These are phyloP conservation scores for Pteronura brasiliensis DNA, from an alignment of 2,113 vertebrate genomes.

Conservation along the genomic window DNA sequence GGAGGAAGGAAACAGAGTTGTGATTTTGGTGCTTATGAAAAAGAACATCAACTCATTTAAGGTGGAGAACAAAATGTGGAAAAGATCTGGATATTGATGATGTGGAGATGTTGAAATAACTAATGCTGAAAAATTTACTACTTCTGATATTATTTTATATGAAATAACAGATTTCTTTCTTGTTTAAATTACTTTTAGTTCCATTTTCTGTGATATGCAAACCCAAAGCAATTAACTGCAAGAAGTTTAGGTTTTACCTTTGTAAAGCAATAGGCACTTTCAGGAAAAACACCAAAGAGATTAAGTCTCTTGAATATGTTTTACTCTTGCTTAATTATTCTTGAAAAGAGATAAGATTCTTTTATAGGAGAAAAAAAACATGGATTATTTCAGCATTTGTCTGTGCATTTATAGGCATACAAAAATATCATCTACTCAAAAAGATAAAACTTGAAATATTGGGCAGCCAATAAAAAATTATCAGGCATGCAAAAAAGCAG, in stretches of 20 bases:
- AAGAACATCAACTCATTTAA: background rate
- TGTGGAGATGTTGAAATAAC: background rate
- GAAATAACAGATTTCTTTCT: background rate
- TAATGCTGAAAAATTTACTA: background rate
- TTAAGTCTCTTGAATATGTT: conserved; percentile 62
- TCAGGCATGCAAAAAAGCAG: background rate
- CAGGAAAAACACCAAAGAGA: conserved; percentile 45
- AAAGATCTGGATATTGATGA: background rate
- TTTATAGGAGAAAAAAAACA: conserved; percentile 33
- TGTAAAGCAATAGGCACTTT: background rate
- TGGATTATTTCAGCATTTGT: background rate
- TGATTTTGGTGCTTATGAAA: background rate
- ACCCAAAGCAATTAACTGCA: conserved; percentile 49
- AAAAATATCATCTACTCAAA: background rate
- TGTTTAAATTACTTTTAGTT: background rate
- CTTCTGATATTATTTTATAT: background rate
- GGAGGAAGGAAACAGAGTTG: background rate
- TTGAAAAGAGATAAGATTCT: background rate
- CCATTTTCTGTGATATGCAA: background rate
- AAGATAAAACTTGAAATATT: background rate
- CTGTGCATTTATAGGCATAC: background rate
- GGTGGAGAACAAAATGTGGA: background rate
- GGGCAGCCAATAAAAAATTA: background rate
- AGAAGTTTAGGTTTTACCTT: background rate
- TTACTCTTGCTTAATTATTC: conserved; percentile 53